A percentile compares a stretch with the other conserved stretches of the same genome.
Conservation (phyloP, 2,888 invertebrate species). For the Ophioninae sp. region DNA sequence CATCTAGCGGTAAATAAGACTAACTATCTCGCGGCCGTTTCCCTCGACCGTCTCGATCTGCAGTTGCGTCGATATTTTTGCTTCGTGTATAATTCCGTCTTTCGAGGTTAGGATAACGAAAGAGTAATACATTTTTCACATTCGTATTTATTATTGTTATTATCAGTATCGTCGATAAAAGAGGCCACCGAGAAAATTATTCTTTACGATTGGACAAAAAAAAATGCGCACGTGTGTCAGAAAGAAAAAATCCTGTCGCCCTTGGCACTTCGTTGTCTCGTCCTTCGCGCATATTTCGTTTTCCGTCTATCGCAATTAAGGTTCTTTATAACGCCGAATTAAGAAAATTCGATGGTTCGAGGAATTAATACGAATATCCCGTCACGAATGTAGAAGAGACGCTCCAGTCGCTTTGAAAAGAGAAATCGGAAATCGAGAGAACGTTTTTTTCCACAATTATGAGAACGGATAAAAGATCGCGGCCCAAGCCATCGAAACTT, state of each 20-base stretch:
- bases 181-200: neutral
- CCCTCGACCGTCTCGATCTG: too few species aligned
- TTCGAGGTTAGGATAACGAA: too few species aligned
- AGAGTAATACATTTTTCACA: neutral
- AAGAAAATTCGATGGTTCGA: neutral
- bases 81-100: too few species aligned
- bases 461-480: neutral
- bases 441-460: neutral
- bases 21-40: too few species aligned
- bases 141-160: neutral
- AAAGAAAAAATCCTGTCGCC: neutral
- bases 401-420: constrained; percentile 8
- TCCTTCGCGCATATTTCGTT: neutral
- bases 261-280: neutral
- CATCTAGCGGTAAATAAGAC: too few species aligned
- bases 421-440: constrained; percentile 26
- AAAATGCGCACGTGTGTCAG: neutral
- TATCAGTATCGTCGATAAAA: neutral
- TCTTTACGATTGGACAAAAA: neutral
- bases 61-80: too few species aligned
- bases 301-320: neutral
- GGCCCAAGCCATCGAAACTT: neutral
- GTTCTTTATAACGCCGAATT: neutral
- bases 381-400: neutral
- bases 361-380: neutral